These are phyloP conservation scores for Nothocercus julius DNA, from an alignment of 2,113 vertebrate genomes.

Conservation along the genomic window DNA sequence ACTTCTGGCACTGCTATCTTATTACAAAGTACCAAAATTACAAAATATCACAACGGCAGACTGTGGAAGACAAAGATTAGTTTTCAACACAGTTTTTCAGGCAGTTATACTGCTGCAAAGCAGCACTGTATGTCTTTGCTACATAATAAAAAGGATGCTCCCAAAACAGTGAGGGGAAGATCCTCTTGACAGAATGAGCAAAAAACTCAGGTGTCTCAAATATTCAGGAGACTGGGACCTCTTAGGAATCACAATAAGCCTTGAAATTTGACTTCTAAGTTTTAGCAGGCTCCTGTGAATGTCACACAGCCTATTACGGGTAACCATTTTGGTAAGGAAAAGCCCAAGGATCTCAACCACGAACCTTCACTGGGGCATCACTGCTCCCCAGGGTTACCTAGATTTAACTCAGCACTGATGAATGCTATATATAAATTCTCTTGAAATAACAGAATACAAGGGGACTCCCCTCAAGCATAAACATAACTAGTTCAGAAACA, in stretches of 20 bases:
- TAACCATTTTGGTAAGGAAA: not conserved
- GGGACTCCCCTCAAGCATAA: not conserved
- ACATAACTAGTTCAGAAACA: not conserved
- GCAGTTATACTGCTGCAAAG: not conserved
- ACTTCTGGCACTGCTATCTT: not conserved
- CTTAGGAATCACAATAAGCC: not conserved
- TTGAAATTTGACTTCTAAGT: no score
- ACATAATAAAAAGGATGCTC: not conserved
- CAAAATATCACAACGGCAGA: not conserved
- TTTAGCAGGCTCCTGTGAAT: not conserved
- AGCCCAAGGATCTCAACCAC: not conserved
- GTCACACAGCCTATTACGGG: not conserved
- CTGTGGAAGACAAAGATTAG: not conserved
- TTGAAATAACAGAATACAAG: not conserved
- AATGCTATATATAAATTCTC: not conserved
- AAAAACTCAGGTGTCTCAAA: not conserved
- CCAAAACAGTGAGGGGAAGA: not conserved
- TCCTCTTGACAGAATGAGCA: not conserved
- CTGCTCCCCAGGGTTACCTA: not conserved
- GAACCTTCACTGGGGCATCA: not conserved
- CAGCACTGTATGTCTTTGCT: not conserved
- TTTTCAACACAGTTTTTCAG: not conserved
- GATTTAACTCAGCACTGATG: not conserved
- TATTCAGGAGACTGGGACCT: not conserved
- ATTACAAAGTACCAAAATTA: not conserved